Evolutionary conservation across 2,113 vertebrate genomes (phyloP).

Genomic region (Percopsis transmontana): DNA sequence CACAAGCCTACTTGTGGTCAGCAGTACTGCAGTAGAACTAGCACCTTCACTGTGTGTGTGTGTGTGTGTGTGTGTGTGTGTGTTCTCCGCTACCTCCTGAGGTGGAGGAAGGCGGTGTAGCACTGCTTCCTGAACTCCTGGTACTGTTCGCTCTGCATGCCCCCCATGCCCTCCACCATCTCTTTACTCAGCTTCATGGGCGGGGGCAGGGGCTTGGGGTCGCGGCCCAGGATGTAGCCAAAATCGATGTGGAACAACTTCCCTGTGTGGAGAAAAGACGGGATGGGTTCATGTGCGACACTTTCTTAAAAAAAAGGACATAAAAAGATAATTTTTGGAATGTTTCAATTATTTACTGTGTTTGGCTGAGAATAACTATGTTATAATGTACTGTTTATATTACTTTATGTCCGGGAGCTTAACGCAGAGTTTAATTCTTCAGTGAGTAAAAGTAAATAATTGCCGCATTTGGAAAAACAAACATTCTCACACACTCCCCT

Average conservation of each 20-base stretch:
- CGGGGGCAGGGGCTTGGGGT: constrained; percentile 95
- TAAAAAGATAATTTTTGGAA: too few species aligned
- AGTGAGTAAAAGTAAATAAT: too few species aligned
- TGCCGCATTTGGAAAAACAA: too few species aligned
- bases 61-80: constrained; percentile 10
- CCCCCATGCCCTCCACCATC: constrained; percentile 99
- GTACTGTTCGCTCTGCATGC: constrained; percentile 98
- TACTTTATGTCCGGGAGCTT: too few species aligned
- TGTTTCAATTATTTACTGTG: too few species aligned
- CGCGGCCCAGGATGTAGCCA: constrained; percentile 96
- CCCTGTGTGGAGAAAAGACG: constrained; percentile 71
- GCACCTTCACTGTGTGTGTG: not conserved
- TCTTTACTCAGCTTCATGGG: constrained; percentile 99
- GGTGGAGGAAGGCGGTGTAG: constrained; percentile 96
- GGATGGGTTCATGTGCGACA: not conserved
- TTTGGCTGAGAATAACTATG: too few species aligned
- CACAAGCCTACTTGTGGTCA: too few species aligned
- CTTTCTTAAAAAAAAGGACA: too few species aligned
- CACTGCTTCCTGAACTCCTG: constrained; percentile 98
- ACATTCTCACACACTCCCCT: too few species aligned
- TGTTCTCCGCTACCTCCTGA: constrained; percentile 83
- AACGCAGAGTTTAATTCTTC: too few species aligned
- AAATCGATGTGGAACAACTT: constrained; percentile 99
- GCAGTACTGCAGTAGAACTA: constrained; percentile 67
- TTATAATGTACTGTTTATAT: too few species aligned